Base-by-base conservation (phyloP, 1,140 invertebrate species). In the Zaprionus vittiger region DNA sequence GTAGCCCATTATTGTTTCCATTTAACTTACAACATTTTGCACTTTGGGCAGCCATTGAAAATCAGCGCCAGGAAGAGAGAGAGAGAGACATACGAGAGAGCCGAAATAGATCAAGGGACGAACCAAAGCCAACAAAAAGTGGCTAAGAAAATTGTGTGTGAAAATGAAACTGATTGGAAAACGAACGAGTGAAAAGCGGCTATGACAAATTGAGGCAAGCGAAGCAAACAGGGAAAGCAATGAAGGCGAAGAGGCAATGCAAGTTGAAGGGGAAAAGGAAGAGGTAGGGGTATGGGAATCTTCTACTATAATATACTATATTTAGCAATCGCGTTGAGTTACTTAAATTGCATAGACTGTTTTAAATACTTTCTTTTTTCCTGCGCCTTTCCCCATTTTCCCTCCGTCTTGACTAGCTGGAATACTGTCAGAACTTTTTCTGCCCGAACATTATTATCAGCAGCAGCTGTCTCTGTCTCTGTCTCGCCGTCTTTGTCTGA, bases 1-100 rank as follows among this genome's bases (percentile, higher is more conserved):
- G 71, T 63, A 77, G 74, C 85, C 84, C 85, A 89, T 90, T 89
- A 89, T 89, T 90, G 85, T 90, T 90, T 90, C 81, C 85, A 89
- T 89, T 89, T 90, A 89, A 89, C 85, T 89, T 89, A 89, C 85
- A 89, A 75, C 85, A 77, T 81, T 89, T 89, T 89, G 85, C 85
- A 89, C 85, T 89, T 89, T 89, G 85, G 70, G 73, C 73, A 70
- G 70, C 71, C 81, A 78, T 41, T 73, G 75, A 66, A 68, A 73
- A 76, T 73, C 69, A 75, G 60, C 54, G 34, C 28, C 28, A 67
- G 55, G 31, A 66, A 55, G 66, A 75, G 38, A 75, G 38, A 41
- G 38, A 41, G 38, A 41, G 56, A 49, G 52, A 49, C 63, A 68
- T 12, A 41, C 49, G 64, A 26, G 67, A 71, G n/a, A 31, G 38